phyloP scores from a whole-genome alignment of 2,797 vertebrate species.

The Chlorospingus semifuscus region DNA sequence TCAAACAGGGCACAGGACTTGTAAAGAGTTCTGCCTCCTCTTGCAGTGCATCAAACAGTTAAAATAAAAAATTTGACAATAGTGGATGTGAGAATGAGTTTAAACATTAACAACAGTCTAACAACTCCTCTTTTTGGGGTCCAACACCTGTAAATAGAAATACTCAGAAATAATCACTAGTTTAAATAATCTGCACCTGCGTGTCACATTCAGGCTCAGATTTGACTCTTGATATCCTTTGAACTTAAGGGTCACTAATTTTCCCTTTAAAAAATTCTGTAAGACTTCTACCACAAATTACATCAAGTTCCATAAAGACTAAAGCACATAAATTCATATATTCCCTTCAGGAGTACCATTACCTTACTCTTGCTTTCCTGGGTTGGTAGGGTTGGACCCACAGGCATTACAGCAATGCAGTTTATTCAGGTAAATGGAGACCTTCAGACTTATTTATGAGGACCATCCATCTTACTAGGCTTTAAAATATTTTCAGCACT shows the following conservation, averaged over 20 bases:
- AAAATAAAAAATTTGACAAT: neutral
- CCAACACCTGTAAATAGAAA: neutral
- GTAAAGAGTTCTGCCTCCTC: neutral
- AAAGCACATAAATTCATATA: neutral
- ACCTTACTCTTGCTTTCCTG: neutral
- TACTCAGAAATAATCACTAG: neutral
- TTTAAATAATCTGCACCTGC: neutral
- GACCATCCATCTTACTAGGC: neutral
- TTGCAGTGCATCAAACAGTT: neutral
- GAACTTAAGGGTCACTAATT: neutral
- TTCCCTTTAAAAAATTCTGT: neutral
- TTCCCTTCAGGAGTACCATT: neutral
- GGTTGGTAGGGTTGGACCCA: neutral
- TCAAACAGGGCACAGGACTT: neutral
- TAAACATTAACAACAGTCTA: neutral
- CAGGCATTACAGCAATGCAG: neutral
- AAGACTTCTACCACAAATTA: neutral
- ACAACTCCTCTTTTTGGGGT: neutral
- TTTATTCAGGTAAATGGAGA: neutral
- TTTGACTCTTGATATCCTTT: neutral
- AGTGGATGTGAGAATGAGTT: neutral
- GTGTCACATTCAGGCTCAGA: neutral
- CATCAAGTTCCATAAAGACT: neutral
- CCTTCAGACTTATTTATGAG: slow-evolving; percentile 13
- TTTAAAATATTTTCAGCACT: neutral